Evolutionary conservation across 1,140 invertebrate species (phyloP), one percentile per base, ranked within the genome.

Genomic region (Rhizoglyphus robini): DNA sequence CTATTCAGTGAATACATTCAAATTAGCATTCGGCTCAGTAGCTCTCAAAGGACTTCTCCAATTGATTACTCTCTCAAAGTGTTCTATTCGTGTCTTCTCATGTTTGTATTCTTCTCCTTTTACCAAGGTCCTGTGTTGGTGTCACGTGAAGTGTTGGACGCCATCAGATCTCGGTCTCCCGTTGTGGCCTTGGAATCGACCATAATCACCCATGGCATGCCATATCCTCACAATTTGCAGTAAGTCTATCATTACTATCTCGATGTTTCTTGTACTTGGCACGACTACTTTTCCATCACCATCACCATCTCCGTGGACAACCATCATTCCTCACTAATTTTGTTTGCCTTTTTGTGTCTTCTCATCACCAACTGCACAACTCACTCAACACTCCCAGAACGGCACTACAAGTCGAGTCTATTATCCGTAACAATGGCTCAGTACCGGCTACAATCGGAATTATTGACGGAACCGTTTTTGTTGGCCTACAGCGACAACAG

Each of bases 161-260:
- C 84, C 11, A 77, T 85, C 34, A 72, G 74, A 47, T 77, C 78
- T 59, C 73, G 76, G 4, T 73, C 79, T 68, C 85, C 90, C 1
- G 81, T 98, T 60, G 90, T 99, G 5, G 93, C 94, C 3, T 76
- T 99, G 67, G 96, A 99, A 79, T 94, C 90, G 15, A 94, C 96
- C 2, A 95, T 99, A 57, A 91, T 99, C 48, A 97, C 94, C 1
- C 96, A 99, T 79, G 96, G 96, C 47, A 93, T 99, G 87, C 94
- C 95, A 0, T 88, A 84, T 78, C 96, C 96, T 0, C 76, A 87
- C 38, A 99, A 99, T 79, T 78, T 95, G 51, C 76, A 86, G 80
- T 81, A 73, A 71, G 69, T 66, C 36, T 65, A 25, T 58, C 41
- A 1, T 36, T 63, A 36, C 59, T 58, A 32, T 31, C 23, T 46